These are phyloP conservation scores for Anhinga anhinga DNA, from an alignment of 2,113 vertebrate species.

Conservation along the genomic window DNA sequence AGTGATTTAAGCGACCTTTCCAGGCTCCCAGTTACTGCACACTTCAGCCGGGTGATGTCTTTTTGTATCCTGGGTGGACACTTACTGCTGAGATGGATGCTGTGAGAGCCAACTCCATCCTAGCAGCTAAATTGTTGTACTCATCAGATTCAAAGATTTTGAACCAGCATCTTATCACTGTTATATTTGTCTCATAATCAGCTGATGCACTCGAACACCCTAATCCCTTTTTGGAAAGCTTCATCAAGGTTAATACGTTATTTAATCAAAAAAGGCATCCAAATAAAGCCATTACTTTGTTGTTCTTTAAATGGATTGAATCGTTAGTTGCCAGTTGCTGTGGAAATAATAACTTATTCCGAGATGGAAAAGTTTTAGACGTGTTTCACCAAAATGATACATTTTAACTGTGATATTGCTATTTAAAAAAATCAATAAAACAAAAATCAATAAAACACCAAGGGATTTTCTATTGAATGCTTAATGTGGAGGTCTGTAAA, in stretches of 20 bases:
- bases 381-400: slow-evolving; percentile 32
- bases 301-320: slow-evolving; percentile 56
- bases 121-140: slow-evolving; percentile 7
- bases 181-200: slow-evolving; percentile 53
- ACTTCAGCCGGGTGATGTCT: slow-evolving; percentile 8
- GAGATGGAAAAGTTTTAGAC: slow-evolving; percentile 42
- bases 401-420: slow-evolving; percentile 50
- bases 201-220: slow-evolving; percentile 25
- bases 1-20: not conserved
- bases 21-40: not conserved
- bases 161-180: slow-evolving; percentile 33
- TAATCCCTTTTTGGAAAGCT: slow-evolving; percentile 56
- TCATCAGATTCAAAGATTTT: slow-evolving; percentile 53
- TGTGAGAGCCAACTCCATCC: slow-evolving; percentile 17
- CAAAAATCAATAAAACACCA: slow-evolving; percentile 52
- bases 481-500: slow-evolving; percentile 54
- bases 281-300: slow-evolving; percentile 60
- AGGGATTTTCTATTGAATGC: slow-evolving; percentile 58
- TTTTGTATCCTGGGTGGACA: not conserved
- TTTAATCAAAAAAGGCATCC: slow-evolving; percentile 62
- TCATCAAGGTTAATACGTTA: slow-evolving; percentile 65
- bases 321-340: slow-evolving; percentile 42
- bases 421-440: slow-evolving; percentile 61
- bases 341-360: slow-evolving; percentile 30
- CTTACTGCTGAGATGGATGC: not conserved